Evolutionary conservation across 2,113 vertebrate genomes (phyloP), one percentile per base, ranked within the genome.

Genomic region (Saccopteryx bilineata): DNA sequence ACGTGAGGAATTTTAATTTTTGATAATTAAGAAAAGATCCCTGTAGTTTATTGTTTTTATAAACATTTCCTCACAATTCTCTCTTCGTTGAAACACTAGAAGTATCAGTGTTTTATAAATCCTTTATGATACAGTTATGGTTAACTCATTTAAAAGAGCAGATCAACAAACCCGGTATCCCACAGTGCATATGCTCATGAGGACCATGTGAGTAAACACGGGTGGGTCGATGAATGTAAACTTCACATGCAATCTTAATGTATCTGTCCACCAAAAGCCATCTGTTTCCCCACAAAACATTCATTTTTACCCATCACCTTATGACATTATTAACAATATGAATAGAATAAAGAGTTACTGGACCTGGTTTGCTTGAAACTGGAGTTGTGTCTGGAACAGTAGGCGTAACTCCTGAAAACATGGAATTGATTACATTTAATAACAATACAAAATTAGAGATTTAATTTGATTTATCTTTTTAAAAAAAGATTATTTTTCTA

Each of bases 101-200:
- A 54, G 21, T 19, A 79, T 52, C 39, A 71, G 10, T 91, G 24
- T 93, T 88, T 78, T 33, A 76, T 58, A 95, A 56, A 46, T 74
- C n/a, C 50, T 78, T 31, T 39, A 92, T 84, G 58, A 94, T 87
- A 83, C 69, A 9, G 7, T 68, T 76, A 82, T 23, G 2, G 28
- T 58, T 50, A 92, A 71, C 4, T 75, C 78, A 90, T 97, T 94
- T 26, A 78, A 84, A 91, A 82, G 52, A 75, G 23, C 11, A 0
- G 66, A 28, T 85, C 60, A 66, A 56, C 8, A 83, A 58, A 71
- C 28, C 26, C 12, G 18, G 33, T 26, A 46, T 26, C 33, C 33
- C 54, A 58, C 9, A 78, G 8, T 54, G 56, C 13, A n/a, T 8
- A 54, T 5, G 14, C 23, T 17, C 81, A 33, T 13, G 3, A 31